phyloP scores from a whole-genome alignment of 2,888 invertebrate species.

The Caenorhabditis sp. region DNA sequence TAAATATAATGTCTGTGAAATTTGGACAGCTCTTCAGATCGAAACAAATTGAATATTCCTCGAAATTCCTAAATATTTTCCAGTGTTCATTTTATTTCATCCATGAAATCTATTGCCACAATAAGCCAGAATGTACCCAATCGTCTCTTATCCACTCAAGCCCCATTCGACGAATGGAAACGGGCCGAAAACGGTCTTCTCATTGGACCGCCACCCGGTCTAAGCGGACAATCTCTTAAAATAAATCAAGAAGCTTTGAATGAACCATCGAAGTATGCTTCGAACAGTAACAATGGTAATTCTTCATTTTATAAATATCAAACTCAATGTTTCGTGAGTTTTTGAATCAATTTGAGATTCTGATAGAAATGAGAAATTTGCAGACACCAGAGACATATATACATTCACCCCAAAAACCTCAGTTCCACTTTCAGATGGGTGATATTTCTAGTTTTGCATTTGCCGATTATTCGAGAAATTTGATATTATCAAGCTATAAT shows the following conservation, averaged over 20 bases:
- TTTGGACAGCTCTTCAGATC: neutral
- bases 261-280: neutral
- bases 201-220: slow-evolving; percentile 8
- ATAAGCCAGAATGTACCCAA: neutral
- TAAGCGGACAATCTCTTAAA: neutral
- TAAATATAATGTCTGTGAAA: neutral
- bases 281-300: neutral
- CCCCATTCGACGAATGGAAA: slow-evolving; percentile 3
- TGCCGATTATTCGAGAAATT: neutral
- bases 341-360: no score
- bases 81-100: slow-evolving; percentile 1
- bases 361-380: neutral
- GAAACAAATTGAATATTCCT: neutral
- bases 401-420: neutral
- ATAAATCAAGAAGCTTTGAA: neutral
- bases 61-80: no score
- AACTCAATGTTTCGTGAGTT: neutral
- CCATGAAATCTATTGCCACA: neutral
- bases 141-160: neutral
- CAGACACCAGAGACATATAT: neutral
- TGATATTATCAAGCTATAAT: neutral
- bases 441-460: neutral
- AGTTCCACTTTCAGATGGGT: neutral
- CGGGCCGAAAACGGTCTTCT: slow-evolving; percentile 1
- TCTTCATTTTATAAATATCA: neutral